Evolutionary conservation across 2,888 invertebrate genomes (phyloP).

Genomic region (Sisyra terminalis): DNA sequence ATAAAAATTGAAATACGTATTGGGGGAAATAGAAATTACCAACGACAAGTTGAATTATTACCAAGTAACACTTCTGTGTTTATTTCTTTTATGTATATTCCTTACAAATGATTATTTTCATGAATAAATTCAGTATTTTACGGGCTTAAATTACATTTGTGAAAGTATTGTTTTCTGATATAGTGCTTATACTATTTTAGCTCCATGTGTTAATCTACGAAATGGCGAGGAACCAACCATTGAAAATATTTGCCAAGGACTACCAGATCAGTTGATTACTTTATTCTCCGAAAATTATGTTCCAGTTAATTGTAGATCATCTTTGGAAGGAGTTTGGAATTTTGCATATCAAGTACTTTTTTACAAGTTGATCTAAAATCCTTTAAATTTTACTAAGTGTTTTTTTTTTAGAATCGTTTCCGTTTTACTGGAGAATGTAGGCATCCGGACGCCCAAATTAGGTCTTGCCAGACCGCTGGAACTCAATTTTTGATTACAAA

Average conservation of each 20-base stretch:
- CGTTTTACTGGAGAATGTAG: conserved; percentile 86
- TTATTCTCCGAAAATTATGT: conserved; percentile 80
- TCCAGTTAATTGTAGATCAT: conserved; percentile 81
- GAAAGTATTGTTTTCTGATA: no score
- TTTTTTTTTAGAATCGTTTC: conserved; percentile 49
- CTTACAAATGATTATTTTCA: background rate
- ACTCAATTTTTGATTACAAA: conserved; percentile 92
- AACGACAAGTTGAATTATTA: no score
- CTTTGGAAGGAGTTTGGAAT: conserved; percentile 91
- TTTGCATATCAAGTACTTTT: conserved; percentile 60
- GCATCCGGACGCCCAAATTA: conserved; percentile 74
- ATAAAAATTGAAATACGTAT: no score
- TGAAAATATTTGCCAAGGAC: conserved; percentile 55
- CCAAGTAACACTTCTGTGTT: no score
- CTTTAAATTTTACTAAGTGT: background rate
- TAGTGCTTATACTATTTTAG: conserved; percentile 23
- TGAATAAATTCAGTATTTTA: background rate
- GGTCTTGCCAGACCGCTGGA: conserved; percentile 90
- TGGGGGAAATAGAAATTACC: no score
- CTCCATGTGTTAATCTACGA: conserved; percentile 56
- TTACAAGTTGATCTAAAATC: background rate
- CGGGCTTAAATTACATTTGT: background rate
- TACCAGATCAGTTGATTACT: conserved; percentile 70
- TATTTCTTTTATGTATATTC: background rate
- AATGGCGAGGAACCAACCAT: conserved; percentile 49